Percentiles rank a stretch among this genome's conserved stretches.
These are phyloP conservation scores for Seira ritae DNA, from an alignment of 2,888 invertebrate species.

Conservation along the genomic window DNA sequence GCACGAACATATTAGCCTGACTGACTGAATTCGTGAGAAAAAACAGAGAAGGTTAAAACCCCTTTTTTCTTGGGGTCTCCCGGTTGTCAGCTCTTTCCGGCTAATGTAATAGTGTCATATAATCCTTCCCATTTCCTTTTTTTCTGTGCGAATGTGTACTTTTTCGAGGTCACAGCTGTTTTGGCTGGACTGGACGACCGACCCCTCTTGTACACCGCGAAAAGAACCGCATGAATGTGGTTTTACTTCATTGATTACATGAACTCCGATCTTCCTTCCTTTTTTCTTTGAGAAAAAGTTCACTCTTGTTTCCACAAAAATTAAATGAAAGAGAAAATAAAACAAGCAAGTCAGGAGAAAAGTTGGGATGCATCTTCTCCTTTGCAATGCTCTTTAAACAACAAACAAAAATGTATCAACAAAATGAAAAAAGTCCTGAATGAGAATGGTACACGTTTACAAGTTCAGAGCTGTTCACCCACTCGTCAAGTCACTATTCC, in stretches of 20 bases:
- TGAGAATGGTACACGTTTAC: too few relatives aligned
- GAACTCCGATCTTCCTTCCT: neutral
- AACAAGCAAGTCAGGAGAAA: neutral
- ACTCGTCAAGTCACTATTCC: too few relatives aligned
- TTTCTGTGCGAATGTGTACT: neutral
- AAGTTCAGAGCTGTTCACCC: too few relatives aligned
- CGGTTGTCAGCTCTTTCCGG: slow-evolving; percentile 46
- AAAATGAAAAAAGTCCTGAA: too few relatives aligned
- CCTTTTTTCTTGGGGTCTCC: neutral
- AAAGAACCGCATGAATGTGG: neutral
- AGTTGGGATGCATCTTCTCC: neutral
- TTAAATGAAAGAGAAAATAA: neutral
- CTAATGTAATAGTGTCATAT: slow-evolving; percentile 50
- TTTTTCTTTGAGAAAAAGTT: neutral
- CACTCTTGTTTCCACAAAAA: neutral
- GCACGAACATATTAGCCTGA: neutral
- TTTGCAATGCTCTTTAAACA: neutral
- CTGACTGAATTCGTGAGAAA: neutral
- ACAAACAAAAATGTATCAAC: too few relatives aligned
- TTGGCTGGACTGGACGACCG: slow-evolving; percentile 17
- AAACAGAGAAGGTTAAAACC: slow-evolving; percentile 39
- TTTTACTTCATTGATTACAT: slow-evolving; percentile 46
- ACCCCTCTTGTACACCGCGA: neutral
- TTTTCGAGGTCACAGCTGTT: slow-evolving; percentile 32
- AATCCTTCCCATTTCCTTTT: slow-evolving; percentile 41